Base-by-base conservation (phyloP, 92 coral and sea anemone genomes). In the Parazoanthus atlanticus region DNA sequence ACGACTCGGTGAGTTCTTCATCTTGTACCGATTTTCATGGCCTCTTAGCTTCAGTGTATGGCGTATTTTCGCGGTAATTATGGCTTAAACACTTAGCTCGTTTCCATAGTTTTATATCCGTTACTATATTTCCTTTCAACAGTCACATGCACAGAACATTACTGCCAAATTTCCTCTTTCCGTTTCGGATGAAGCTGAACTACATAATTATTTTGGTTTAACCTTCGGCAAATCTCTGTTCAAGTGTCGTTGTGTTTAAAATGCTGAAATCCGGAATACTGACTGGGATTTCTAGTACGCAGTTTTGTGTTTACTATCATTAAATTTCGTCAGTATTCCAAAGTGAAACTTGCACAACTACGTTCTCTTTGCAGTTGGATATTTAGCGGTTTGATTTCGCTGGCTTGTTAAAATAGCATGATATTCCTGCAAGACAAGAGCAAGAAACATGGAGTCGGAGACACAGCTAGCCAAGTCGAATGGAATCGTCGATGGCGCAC, bases 371-470 rank as follows among this genome's bases (percentile, higher is more conserved):
- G 47, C 41, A 81, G 72, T 32, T 25, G n/a, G 56, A 32, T 8
- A 23, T 56, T 81, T 11, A 26, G 85, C 73, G 52, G 33, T 11
- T 81, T 30, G 85, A 26, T 34, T 81, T 81, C 46, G 73, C 47
- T 81, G 52, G 85, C 67, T 81, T 38, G 52, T 75, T 81, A 36
- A 33, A 41, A 76, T 56, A 81, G 73, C 46, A 81, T 81, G 85
- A 33, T 81, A 81, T 81, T 58, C 67, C 73, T 32, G 85, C 85
- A 58, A 56, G 43, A 32, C 28, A 38, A 81, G 17, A 23, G 41
- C 71, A 33, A 33, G 33, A 33, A 81, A 58, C 8, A 81, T 81
- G 85, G 85, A 81, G 30, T 23, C 49, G 85, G 85, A 81, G 47
- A 34, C 49, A 33, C 40, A 33, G 36, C 26, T 12, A 25, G 72